Conservation (phyloP, 2,888 invertebrate genomes). For the Ochropleura leucogaster region DNA sequence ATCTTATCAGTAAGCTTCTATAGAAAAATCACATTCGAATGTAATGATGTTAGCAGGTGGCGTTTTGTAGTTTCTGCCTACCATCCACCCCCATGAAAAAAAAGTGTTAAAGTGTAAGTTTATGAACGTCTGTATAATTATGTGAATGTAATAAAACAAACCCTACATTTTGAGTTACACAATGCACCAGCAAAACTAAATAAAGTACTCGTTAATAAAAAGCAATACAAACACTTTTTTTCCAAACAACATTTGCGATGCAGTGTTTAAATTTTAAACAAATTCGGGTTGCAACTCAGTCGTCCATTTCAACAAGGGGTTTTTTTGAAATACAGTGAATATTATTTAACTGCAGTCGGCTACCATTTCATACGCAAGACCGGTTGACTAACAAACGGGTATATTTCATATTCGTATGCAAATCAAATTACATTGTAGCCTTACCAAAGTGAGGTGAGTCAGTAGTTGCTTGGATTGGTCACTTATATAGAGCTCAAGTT, state of each 20-base stretch:
- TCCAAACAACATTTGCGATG: slow-evolving; percentile 21
- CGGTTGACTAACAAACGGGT: slow-evolving; percentile 43
- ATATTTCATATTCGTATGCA: slow-evolving; percentile 60
- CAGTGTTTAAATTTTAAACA: slow-evolving; percentile 17
- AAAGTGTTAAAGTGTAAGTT: too few species aligned
- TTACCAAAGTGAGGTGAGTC: slow-evolving; percentile 16
- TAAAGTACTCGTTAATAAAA: slow-evolving; percentile 11
- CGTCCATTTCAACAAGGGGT: slow-evolving; percentile 14
- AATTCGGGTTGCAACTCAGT: slow-evolving; percentile 10
- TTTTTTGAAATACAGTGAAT: slow-evolving; percentile 40
- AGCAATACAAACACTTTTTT: not conserved
- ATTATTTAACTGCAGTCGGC: slow-evolving; percentile 38
- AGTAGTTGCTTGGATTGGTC: slow-evolving; percentile 26
- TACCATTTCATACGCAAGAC: slow-evolving; percentile 39
- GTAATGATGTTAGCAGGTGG: too few species aligned
- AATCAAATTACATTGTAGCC: slow-evolving; percentile 58
- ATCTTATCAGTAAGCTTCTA: too few species aligned
- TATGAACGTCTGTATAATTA: not conserved
- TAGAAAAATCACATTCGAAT: too few species aligned
- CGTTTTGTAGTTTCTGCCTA: too few species aligned
- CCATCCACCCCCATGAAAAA: too few species aligned
- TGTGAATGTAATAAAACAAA: not conserved
- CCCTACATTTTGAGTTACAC: not conserved
- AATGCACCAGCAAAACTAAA: not conserved
- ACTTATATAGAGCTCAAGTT: not conserved